Conservation (phyloP, 2,888 invertebrate genomes). For the Nudaria mundana region DNA sequence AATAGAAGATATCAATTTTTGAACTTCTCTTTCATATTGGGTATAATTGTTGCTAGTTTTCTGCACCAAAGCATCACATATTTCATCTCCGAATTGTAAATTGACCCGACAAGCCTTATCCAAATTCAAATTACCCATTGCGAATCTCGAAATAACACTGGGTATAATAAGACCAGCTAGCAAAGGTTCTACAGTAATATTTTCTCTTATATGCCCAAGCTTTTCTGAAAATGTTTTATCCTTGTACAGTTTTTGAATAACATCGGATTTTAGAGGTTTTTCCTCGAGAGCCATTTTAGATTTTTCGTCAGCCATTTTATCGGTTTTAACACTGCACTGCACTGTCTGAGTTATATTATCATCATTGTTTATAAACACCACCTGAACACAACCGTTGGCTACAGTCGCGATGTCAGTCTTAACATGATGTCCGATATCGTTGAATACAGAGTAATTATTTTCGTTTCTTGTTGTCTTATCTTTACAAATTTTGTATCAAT, state of each 20-base stretch:
- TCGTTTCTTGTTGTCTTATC: slow-evolving; percentile 62
- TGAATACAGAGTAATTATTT: slow-evolving; percentile 46
- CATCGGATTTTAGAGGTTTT: slow-evolving; percentile 57
- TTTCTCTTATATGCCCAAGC: slow-evolving; percentile 56
- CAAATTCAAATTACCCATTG: slow-evolving; percentile 78
- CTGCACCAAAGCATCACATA: slow-evolving; percentile 62
- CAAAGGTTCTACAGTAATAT: slow-evolving; percentile 88
- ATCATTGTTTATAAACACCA: slow-evolving; percentile 53
- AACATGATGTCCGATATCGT: slow-evolving; percentile 50
- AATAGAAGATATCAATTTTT: slow-evolving; percentile 79
- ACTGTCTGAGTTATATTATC: slow-evolving; percentile 23
- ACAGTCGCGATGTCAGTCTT: slow-evolving; percentile 51
- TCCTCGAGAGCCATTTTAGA: slow-evolving; percentile 55
- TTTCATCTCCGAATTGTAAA: slow-evolving; percentile 53
- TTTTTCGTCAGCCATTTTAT: slow-evolving; percentile 53
- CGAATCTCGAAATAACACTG: slow-evolving; percentile 85
- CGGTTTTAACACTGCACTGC: slow-evolving; percentile 2
- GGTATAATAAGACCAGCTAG: slow-evolving; percentile 86
- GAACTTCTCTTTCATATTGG: slow-evolving; percentile 83
- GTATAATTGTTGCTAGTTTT: slow-evolving; percentile 77
- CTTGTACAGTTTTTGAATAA: slow-evolving; percentile 40
- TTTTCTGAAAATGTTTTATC: slow-evolving; percentile 59
- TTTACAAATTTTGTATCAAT: slow-evolving; percentile 73
- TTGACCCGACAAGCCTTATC: slow-evolving; percentile 73
- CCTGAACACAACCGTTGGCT: slow-evolving; percentile 37